Evolutionary conservation across 2,888 invertebrate genomes (phyloP).

Genomic region (Ferdinandea cuprea): DNA sequence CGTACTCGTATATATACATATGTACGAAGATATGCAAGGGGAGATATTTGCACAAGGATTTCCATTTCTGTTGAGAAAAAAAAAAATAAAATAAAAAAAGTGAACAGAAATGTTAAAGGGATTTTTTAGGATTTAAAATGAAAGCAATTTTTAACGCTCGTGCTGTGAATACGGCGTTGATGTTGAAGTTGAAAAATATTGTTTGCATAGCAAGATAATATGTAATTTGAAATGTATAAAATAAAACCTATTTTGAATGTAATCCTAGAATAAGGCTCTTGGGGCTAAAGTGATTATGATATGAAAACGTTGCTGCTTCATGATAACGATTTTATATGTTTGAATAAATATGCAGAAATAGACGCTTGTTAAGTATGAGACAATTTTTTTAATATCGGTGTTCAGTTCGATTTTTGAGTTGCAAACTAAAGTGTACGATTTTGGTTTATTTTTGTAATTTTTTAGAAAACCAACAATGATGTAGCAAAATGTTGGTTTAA

Average conservation of each 20-base stretch:
- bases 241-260: slow-evolving; percentile 28
- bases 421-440: no score
- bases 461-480: no score
- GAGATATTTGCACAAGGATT: slow-evolving; percentile 67
- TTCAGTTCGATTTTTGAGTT: no score
- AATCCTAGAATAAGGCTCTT: slow-evolving; percentile 12
- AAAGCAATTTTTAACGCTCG: slow-evolving; percentile 73
- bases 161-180: slow-evolving; percentile 59
- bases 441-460: no score
- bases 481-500: no score
- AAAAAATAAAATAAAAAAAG: slow-evolving; percentile 2
- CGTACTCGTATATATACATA: slow-evolving; percentile 23
- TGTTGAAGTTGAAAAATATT: slow-evolving; percentile 40
- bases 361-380: neutral
- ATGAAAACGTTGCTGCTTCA: slow-evolving; percentile 9
- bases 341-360: neutral
- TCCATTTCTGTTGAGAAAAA: slow-evolving; percentile 64
- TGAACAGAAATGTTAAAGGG: slow-evolving; percentile 38
- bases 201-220: slow-evolving; percentile 55
- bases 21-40: slow-evolving; percentile 35
- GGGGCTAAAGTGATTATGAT: slow-evolving; percentile 62
- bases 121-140: slow-evolving; percentile 64
- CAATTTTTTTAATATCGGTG: no score
- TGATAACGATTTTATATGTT: neutral
- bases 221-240: slow-evolving; percentile 34